phyloP scores from a whole-genome alignment of 2,888 invertebrate species.

The Epinotia nisella region DNA sequence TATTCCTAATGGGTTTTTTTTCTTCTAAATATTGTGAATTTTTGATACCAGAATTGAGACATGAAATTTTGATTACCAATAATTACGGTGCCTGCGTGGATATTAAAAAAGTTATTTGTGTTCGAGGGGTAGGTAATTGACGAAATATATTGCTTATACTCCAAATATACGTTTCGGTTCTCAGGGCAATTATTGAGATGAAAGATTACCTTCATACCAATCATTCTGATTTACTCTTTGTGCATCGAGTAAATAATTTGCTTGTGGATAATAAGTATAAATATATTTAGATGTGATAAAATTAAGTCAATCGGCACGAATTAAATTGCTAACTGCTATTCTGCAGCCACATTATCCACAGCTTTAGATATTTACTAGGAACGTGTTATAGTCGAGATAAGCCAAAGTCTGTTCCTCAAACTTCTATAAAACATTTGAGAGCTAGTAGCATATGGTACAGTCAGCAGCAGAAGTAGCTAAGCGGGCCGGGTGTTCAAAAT shows the following conservation, averaged over 20 bases:
- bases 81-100: constrained; percentile 16
- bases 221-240: neutral
- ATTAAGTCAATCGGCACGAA: too few relatives aligned
- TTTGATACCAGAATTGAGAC: constrained; percentile 15
- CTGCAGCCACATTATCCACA: neutral
- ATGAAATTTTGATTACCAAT: constrained; percentile 22
- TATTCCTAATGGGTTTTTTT: neutral
- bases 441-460: too few relatives aligned
- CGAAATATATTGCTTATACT: constrained; percentile 24
- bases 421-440: neutral
- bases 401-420: too few relatives aligned
- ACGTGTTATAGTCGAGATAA: too few relatives aligned
- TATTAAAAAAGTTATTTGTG: constrained; percentile 14
- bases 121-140: constrained; percentile 7
- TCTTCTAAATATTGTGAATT: neutral
- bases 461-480: too few relatives aligned
- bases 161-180: constrained; percentile 15
- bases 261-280: neutral
- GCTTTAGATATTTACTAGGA: neutral
- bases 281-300: too few relatives aligned
- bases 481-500: too few relatives aligned
- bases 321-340: too few relatives aligned
- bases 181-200: neutral
- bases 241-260: neutral
- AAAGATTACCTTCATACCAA: neutral